These are phyloP conservation scores for Nipponia nippon DNA, from an alignment of 2,113 vertebrate species.

Conservation along the genomic window DNA sequence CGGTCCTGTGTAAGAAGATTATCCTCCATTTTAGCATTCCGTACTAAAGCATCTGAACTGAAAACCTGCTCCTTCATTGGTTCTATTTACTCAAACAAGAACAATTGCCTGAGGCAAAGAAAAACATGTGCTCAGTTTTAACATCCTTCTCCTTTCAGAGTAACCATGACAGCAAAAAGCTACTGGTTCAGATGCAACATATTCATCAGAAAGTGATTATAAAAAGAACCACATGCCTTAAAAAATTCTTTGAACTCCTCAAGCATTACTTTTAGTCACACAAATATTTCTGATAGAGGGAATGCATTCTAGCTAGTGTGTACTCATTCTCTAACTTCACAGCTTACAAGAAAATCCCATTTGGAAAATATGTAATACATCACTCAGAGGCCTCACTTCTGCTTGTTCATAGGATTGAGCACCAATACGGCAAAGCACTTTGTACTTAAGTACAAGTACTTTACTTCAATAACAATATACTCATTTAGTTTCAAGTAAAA, in stretches of 20 bases:
- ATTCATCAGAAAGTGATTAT: background rate
- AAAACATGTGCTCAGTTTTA: background rate
- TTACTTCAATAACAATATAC: background rate
- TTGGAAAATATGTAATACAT: background rate
- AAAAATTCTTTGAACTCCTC: background rate
- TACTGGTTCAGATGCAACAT: background rate
- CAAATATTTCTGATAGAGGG: background rate
- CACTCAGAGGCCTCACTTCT: background rate
- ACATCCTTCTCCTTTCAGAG: background rate
- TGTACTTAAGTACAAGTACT: background rate
- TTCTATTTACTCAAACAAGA: constrained; percentile 1
- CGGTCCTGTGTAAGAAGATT: constrained; percentile 78
- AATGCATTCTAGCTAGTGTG: background rate
- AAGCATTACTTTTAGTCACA: background rate
- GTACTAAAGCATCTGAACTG: background rate
- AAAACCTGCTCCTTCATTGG: background rate
- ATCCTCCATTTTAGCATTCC: constrained; percentile 12
- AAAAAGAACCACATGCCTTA: background rate
- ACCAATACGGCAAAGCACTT: background rate
- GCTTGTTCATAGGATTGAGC: background rate
- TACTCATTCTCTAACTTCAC: background rate
- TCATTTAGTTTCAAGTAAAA: background rate
- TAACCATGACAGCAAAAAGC: background rate
- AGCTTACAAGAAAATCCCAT: background rate
- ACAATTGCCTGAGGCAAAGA: background rate